Evolutionary conservation across 2,797 vertebrate species (phyloP).

Genomic region (Lemur catta): DNA sequence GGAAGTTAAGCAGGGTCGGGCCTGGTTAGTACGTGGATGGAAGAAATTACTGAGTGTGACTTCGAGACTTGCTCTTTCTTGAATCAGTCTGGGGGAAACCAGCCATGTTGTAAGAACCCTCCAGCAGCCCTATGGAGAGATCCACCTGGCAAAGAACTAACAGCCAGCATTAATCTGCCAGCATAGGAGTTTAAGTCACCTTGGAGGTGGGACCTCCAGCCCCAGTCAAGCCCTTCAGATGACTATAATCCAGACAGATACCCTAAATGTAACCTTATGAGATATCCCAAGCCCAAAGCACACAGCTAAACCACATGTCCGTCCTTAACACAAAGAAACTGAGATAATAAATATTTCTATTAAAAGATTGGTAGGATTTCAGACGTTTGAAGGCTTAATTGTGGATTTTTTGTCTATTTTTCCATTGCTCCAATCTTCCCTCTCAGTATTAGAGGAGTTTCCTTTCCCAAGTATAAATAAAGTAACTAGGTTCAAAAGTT

Average conservation of each 20-base stretch:
- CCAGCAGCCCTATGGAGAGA: neutral
- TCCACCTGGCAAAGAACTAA: neutral
- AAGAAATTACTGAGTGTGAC: neutral
- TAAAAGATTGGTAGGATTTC: neutral
- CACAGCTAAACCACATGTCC: neutral
- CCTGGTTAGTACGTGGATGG: too few relatives aligned
- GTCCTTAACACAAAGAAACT: neutral
- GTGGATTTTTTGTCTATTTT: constrained; percentile 9
- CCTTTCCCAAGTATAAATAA: neutral
- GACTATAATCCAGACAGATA: neutral
- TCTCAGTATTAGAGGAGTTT: neutral
- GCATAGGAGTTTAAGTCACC: neutral
- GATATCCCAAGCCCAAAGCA: neutral
- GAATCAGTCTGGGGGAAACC: neutral
- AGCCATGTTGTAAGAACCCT: neutral
- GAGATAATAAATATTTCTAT: neutral
- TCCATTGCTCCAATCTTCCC: neutral
- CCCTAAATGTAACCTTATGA: neutral
- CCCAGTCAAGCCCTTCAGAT: neutral
- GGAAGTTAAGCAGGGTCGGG: too few relatives aligned
- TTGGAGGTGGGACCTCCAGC: neutral
- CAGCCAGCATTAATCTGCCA: neutral
- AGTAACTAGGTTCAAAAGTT: neutral
- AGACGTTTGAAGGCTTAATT: constrained; percentile 18
- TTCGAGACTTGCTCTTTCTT: neutral